Percentiles rank a stretch among this genome's conserved stretches.
Conservation (phyloP, 2,888 invertebrate genomes). For the Lobophora halterata region DNA sequence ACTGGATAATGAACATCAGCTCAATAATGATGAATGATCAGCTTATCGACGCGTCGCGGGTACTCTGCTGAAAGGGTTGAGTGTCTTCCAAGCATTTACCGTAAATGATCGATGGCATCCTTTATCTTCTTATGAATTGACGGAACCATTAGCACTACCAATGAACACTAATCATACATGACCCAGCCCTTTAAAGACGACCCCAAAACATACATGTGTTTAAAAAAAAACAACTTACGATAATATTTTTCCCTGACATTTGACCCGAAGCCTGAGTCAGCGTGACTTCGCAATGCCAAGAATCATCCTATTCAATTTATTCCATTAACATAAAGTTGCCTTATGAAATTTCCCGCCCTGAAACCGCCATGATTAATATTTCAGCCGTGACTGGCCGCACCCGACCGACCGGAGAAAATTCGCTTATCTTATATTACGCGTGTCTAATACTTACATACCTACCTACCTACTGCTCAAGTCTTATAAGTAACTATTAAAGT, state of each 20-base stretch:
- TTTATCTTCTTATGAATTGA: slow-evolving; percentile 50
- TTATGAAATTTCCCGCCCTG: slow-evolving; percentile 59
- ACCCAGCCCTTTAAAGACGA: slow-evolving; percentile 5
- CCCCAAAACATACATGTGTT: slow-evolving; percentile 5
- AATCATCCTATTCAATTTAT: slow-evolving; percentile 61
- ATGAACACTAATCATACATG: slow-evolving; percentile 15
- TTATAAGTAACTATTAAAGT: too few species aligned
- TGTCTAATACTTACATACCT: slow-evolving; percentile 7
- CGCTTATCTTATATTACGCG: slow-evolving; percentile 40
- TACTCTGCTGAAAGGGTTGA: slow-evolving; percentile 62
- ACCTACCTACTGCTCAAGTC: background rate
- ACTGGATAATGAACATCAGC: slow-evolving; percentile 29
- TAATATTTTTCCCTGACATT: slow-evolving; percentile 20
- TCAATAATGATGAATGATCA: slow-evolving; percentile 44
- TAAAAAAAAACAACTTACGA: slow-evolving; percentile 11
- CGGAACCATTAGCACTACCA: slow-evolving; percentile 49
- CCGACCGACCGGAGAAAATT: slow-evolving; percentile 47
- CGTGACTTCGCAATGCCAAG: slow-evolving; percentile 43
- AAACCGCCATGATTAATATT: slow-evolving; percentile 66
- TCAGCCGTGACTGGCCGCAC: slow-evolving; percentile 59
- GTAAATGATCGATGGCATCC: slow-evolving; percentile 67
- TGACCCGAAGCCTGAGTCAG: slow-evolving; percentile 32
- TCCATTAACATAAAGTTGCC: slow-evolving; percentile 67
- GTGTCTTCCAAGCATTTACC: slow-evolving; percentile 57
- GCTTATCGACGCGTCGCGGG: slow-evolving; percentile 41